phyloP scores from a whole-genome alignment of 2,113 vertebrate genomes.

The Chroicocephalus ridibundus region DNA sequence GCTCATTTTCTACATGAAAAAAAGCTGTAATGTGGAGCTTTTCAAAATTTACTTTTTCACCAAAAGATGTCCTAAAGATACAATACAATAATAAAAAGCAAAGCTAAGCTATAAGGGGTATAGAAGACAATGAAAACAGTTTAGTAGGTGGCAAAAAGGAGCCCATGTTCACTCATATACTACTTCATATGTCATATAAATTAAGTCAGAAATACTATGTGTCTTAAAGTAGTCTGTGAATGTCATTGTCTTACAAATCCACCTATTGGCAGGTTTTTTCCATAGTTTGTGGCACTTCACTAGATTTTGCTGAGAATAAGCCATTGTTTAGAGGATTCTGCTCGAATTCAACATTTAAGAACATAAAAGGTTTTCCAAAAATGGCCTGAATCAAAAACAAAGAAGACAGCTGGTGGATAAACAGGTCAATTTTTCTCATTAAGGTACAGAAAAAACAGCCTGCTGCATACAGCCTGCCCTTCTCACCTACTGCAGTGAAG shows the following conservation, averaged over 20 bases:
- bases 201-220: not conserved
- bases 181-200: not conserved
- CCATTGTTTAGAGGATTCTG: not conserved
- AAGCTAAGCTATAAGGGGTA: not conserved
- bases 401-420: slow-evolving; percentile 56
- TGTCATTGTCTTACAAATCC: not conserved
- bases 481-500: slow-evolving; percentile 61
- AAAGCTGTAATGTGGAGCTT: not conserved
- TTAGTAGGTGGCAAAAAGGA: not conserved
- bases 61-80: not conserved
- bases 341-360: not conserved
- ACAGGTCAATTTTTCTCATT: slow-evolving; percentile 75
- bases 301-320: not conserved
- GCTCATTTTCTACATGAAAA: not conserved
- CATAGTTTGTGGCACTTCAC: not conserved
- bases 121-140: not conserved
- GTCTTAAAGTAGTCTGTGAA: not conserved
- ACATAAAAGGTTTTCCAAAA: slow-evolving; percentile 39
- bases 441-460: slow-evolving; percentile 27
- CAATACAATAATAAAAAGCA: not conserved
- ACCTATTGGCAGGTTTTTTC: not conserved
- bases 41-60: not conserved
- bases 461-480: not conserved
- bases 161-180: not conserved
- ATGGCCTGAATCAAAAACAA: slow-evolving; percentile 37